These are phyloP conservation scores for Parapsyche elsis DNA, from an alignment of 1,140 invertebrate genomes.

Conservation along the genomic window DNA sequence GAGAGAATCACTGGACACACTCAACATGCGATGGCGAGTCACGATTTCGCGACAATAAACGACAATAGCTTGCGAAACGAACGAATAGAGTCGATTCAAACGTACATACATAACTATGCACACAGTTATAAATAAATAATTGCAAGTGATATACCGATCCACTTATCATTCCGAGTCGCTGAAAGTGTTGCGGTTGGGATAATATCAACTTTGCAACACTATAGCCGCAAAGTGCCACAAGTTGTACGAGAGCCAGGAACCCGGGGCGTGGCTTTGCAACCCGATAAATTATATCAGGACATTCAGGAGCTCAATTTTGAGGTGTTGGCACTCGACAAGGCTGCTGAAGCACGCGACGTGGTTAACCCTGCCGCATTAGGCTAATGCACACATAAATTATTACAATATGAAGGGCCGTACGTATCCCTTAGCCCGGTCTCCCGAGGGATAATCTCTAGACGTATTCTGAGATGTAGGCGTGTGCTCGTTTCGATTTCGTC, in stretches of 20 bases:
- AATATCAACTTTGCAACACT: too few relatives aligned
- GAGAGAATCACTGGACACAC: background rate
- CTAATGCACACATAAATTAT: conserved; percentile 40
- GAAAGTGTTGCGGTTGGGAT: too few relatives aligned
- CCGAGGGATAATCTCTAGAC: background rate
- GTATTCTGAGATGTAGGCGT: background rate
- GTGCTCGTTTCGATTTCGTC: background rate
- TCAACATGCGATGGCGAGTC: background rate
- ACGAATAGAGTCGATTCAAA: background rate
- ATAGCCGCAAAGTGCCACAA: too few relatives aligned
- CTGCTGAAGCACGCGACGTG: conserved; percentile 24
- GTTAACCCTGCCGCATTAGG: conserved; percentile 36
- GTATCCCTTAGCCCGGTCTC: background rate
- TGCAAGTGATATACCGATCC: too few relatives aligned
- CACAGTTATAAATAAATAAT: too few relatives aligned
- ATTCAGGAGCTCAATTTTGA: conserved; percentile 3
- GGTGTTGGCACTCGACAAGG: conserved; percentile 14
- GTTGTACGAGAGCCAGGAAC: too few relatives aligned
- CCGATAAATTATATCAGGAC: conserved; percentile 22
- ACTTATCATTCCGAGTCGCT: too few relatives aligned
- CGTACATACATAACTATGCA: too few relatives aligned
- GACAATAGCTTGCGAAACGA: background rate
- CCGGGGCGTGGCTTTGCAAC: background rate
- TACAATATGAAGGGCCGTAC: background rate
- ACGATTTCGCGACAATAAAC: background rate